Evolutionary conservation across 2,113 vertebrate genomes (phyloP).

Genomic region (Noctilio leporinus): DNA sequence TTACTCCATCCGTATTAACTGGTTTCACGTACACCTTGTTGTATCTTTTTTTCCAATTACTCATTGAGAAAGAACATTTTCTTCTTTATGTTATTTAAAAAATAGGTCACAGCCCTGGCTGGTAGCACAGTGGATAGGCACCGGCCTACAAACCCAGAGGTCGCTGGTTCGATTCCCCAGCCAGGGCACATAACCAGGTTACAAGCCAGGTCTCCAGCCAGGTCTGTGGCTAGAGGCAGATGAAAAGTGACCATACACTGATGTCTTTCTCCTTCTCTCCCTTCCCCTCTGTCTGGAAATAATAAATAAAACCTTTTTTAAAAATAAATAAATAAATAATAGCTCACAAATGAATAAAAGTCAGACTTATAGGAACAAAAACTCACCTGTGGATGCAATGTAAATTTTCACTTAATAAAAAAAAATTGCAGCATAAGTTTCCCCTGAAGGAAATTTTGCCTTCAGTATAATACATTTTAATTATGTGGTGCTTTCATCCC

Average conservation of each 20-base stretch:
- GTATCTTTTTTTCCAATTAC: background rate
- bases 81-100: conserved; percentile 10
- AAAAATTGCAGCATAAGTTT: background rate
- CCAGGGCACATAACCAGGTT: too few relatives aligned
- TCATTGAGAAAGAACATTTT: background rate
- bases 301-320: too few relatives aligned
- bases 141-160: too few relatives aligned
- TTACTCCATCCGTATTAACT: background rate
- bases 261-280: too few relatives aligned
- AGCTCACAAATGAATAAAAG: conserved; percentile 31
- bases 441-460: background rate
- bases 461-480: background rate
- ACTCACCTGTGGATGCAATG: conserved; percentile 1
- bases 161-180: too few relatives aligned
- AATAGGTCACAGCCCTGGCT: too few relatives aligned
- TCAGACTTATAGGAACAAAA: background rate
- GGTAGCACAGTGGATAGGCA: too few relatives aligned
- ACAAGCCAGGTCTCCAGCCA: too few relatives aligned
- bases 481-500: conserved; percentile 47
- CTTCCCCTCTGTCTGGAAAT: too few relatives aligned
- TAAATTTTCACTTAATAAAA: conserved; percentile 18
- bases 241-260: too few relatives aligned
- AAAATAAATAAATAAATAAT: too few relatives aligned
- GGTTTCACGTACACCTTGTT: background rate
- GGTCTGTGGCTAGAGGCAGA: too few relatives aligned